Evolutionary conservation across 2,797 vertebrate genomes (phyloP).

Genomic region (Somateria mollissima): DNA sequence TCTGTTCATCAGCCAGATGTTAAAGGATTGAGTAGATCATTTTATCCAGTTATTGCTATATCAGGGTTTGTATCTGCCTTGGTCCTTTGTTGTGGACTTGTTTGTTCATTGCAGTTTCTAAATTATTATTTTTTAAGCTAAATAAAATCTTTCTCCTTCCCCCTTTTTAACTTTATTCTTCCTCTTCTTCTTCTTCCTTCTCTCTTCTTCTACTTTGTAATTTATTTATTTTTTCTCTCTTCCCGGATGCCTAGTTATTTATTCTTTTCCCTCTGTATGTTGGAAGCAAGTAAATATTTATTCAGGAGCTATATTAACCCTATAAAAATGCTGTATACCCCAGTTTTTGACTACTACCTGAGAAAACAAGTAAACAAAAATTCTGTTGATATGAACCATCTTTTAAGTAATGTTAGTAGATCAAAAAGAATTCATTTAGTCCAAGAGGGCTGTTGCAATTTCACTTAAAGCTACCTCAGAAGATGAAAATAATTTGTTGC

Average conservation of each 20-base stretch:
- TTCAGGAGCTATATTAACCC: not conserved
- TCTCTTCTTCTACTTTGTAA: not conserved
- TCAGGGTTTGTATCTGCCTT: not conserved
- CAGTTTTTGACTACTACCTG: not conserved
- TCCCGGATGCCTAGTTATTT: not conserved
- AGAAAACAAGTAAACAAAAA: not conserved
- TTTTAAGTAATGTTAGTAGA: not conserved
- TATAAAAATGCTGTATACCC: not conserved
- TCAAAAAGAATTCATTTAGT: not conserved
- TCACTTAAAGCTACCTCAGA: not conserved
- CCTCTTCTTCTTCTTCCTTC: not conserved
- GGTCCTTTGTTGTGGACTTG: not conserved
- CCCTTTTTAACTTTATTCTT: rapidly evolving
- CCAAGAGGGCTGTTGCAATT: not conserved
- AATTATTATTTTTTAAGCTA: not conserved
- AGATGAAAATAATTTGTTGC: not conserved
- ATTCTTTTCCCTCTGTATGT: not conserved
- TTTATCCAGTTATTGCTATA: not conserved
- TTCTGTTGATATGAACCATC: not conserved
- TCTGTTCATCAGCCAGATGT: not conserved
- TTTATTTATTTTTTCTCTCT: not conserved
- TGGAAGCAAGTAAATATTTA: not conserved
- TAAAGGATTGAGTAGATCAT: not conserved
- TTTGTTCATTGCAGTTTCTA: not conserved
- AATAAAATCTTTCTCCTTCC: not conserved